Percentiles rank a stretch among this genome's conserved stretches.
phyloP scores from a whole-genome alignment of 2,797 vertebrate species.

The Dryobates pubescens region DNA sequence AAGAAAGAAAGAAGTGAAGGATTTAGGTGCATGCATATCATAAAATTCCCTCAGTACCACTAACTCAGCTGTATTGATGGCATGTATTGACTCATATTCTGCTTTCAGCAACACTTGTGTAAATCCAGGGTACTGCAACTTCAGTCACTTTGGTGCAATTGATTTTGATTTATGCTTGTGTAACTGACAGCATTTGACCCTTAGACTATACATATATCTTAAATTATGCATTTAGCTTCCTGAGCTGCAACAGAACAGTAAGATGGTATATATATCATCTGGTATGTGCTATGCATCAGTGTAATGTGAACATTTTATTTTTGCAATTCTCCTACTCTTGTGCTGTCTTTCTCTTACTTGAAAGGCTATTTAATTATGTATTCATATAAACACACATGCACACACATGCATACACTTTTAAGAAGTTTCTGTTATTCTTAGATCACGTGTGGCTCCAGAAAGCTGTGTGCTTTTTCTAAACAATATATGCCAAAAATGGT shows the following conservation, averaged over 20 bases:
- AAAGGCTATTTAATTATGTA: neutral
- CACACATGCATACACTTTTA: neutral
- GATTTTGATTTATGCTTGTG: constrained; percentile 50
- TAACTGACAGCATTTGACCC: constrained; percentile 68
- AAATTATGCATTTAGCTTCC: constrained; percentile 66
- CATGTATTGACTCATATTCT: constrained; percentile 42
- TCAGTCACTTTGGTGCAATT: constrained; percentile 57
- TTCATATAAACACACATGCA: neutral
- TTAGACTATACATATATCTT: constrained; percentile 63
- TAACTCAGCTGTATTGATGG: constrained; percentile 58
- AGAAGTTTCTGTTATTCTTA: neutral
- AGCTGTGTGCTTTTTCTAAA: neutral
- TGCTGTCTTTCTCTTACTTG: constrained; percentile 11
- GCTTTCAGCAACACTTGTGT: constrained; percentile 57
- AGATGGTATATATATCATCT: constrained; percentile 59
- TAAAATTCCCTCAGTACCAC: constrained; percentile 42
- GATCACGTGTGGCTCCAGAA: neutral
- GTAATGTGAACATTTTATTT: constrained; percentile 54
- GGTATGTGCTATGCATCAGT: constrained; percentile 34
- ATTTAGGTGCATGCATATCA: neutral
- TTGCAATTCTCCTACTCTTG: constrained; percentile 22
- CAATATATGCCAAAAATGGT: neutral
- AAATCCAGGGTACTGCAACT: constrained; percentile 53
- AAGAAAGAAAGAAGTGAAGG: neutral
- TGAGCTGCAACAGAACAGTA: constrained; percentile 48